Conservation (phyloP, 1,140 invertebrate species). For the Probaryconus sp. region DNA sequence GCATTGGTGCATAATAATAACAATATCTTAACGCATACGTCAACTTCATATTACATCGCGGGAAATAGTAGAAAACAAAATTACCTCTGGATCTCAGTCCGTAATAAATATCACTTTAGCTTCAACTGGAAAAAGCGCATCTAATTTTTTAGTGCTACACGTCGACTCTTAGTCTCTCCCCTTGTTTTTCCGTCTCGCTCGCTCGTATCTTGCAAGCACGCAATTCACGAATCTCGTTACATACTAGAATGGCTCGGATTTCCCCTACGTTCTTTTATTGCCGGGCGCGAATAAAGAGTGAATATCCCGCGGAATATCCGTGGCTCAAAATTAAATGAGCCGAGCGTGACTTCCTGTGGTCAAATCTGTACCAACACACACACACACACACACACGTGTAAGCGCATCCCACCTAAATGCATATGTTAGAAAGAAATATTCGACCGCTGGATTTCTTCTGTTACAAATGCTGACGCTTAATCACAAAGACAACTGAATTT, state of each 20-base stretch:
- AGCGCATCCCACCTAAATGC: too few species aligned
- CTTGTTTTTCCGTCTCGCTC: conserved; percentile 27
- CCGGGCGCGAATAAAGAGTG: conserved; percentile 35
- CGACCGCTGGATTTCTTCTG: conserved; percentile 1
- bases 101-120: conserved; percentile 41
- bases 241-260: conserved; percentile 19
- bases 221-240: conserved; percentile 43
- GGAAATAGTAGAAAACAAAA: conserved; percentile 15
- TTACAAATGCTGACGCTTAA: conserved; percentile 12
- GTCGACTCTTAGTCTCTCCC: conserved; percentile 20
- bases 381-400: background rate
- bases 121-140: conserved; percentile 30
- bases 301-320: conserved; percentile 30
- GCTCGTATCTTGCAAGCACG: conserved; percentile 32
- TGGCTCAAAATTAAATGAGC: conserved; percentile 39
- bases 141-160: conserved; percentile 28
- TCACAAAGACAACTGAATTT: conserved; percentile 13
- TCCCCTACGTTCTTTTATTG: conserved; percentile 32
- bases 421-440: conserved; percentile 19
- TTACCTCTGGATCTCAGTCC: background rate
- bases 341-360: conserved; percentile 31
- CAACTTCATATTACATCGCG: conserved; percentile 12
- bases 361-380: conserved; percentile 12
- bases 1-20: conserved; percentile 1
- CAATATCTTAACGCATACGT: conserved; percentile 6